Evolutionary conservation across 1,140 invertebrate species (phyloP).

Genomic region (Tetragnatha versicolor): DNA sequence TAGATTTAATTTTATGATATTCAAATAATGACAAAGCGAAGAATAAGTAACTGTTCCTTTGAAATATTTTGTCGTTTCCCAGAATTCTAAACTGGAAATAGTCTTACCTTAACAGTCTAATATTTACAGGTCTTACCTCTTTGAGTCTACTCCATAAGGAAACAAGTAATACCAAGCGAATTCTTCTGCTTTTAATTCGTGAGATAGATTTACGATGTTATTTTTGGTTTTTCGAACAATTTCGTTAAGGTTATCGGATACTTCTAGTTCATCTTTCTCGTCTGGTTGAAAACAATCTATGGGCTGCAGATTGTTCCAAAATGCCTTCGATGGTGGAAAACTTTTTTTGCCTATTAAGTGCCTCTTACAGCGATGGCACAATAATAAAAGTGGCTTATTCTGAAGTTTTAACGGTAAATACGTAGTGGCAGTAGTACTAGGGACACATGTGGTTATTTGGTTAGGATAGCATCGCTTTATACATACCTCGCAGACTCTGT

Average conservation of each 20-base stretch:
- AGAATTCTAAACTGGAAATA: conserved; percentile 63
- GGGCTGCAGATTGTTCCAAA: no score
- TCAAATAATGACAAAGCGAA: conserved; percentile 61
- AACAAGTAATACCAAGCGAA: conserved; percentile 63
- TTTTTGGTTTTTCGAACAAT: conserved; percentile 34
- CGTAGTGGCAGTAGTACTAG: no score
- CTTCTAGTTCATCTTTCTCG: conserved; percentile 34
- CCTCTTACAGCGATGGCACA: no score
- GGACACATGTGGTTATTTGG: no score
- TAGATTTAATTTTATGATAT: conserved; percentile 21
- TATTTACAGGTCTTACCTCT: conserved; percentile 60
- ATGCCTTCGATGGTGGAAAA: no score
- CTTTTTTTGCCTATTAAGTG: no score
- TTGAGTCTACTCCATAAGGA: conserved; percentile 64
- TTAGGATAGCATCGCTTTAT: no score
- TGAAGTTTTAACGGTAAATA: no score
- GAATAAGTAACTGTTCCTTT: conserved; percentile 63
- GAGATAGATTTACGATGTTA: conserved; percentile 24
- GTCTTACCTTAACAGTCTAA: conserved; percentile 63
- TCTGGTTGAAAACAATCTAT: conserved; percentile 19
- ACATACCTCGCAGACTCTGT: no score
- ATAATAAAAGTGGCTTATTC: no score
- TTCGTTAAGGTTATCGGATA: conserved; percentile 8
- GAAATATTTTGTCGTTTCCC: conserved; percentile 61
- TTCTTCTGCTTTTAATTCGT: conserved; percentile 60